These are phyloP conservation scores for Laupala kohalensis DNA, from an alignment of 1,140 invertebrate genomes.

Conservation along the genomic window DNA sequence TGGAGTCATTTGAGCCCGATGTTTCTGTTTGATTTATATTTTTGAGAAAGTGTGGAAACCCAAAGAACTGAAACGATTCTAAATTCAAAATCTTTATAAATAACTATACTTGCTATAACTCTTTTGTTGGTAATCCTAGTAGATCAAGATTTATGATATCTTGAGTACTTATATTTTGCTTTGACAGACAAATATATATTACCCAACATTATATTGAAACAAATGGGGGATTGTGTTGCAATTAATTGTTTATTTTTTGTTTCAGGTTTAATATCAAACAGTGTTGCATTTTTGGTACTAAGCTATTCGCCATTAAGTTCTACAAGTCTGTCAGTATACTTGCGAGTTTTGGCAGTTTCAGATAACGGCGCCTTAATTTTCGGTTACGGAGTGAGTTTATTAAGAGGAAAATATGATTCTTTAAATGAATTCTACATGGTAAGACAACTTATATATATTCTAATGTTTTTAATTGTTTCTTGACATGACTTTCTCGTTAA, in stretches of 20 bases:
- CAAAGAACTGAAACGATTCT: too few species aligned
- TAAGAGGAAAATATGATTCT: constrained; percentile 20
- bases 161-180: not conserved
- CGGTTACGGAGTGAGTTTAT: constrained; percentile 27
- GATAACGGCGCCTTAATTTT: constrained; percentile 28
- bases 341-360: constrained; percentile 26
- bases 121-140: not conserved
- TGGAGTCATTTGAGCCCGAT: too few species aligned
- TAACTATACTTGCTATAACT: not conserved
- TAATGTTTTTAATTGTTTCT: not conserved
- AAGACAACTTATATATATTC: constrained; percentile 11
- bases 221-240: too few species aligned
- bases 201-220: too few species aligned
- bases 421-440: constrained; percentile 28
- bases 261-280: constrained; percentile 24
- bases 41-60: too few species aligned
- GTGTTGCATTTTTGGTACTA: constrained; percentile 23
- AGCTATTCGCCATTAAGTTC: constrained; percentile 21
- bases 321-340: constrained; percentile 25
- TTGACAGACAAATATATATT: too few species aligned
- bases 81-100: not conserved
- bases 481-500: not conserved
- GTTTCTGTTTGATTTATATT: too few species aligned
- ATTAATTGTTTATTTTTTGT: not conserved
- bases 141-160: not conserved